Evolutionary conservation across 2,797 vertebrate species (phyloP), one percentile per base, ranked within the genome.

Genomic region (Antrozous pallidus): DNA sequence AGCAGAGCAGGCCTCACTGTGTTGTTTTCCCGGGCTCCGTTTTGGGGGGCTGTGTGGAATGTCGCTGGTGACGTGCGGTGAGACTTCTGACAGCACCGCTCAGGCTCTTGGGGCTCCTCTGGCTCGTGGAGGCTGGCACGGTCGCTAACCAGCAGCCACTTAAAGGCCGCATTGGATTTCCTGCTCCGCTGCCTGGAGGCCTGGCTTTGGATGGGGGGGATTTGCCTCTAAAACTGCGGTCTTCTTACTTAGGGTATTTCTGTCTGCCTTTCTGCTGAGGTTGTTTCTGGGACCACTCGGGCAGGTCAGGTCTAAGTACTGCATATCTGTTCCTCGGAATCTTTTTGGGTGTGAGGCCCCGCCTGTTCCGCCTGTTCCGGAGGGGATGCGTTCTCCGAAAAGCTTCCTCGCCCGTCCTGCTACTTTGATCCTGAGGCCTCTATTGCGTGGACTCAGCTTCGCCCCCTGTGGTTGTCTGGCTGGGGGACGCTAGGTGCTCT

Each of bases 11-110:
- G 47, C 61, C 58, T n/a, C 14, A 1, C 17, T 87, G 73, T 6
- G 6, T 93, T 22, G 8, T 58, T 65, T 5, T 18, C 67, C 67
- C 45, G 81, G 80, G 83, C 71, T 42, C 10, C 94, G 61, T 71
- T 74, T 4, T 85, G 42, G 90, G 73, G 94, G 81, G 84, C 96
- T 67, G 93, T 91, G 40, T 38, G 71, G 31, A 73, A 47, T 87
- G n/a, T 63, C 0, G 9, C 51, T 61, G 70, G 80, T 81, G 45
- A 38, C 58, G 61, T 81, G 58, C 69, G 2, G 61, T 45, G 75
- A 65, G 86, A 69, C 56, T 82, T 58, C 12, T 77, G 28, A 33
- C 26, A 80, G 42, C 36, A 13, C 90, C 87, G 51, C 36, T 87
- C 8, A 10, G 74, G 63, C 47, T 80, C 65, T 9, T 70, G 0